Evolutionary conservation across 2,797 vertebrate genomes (phyloP).

Genomic region (Chelon labrosus): DNA sequence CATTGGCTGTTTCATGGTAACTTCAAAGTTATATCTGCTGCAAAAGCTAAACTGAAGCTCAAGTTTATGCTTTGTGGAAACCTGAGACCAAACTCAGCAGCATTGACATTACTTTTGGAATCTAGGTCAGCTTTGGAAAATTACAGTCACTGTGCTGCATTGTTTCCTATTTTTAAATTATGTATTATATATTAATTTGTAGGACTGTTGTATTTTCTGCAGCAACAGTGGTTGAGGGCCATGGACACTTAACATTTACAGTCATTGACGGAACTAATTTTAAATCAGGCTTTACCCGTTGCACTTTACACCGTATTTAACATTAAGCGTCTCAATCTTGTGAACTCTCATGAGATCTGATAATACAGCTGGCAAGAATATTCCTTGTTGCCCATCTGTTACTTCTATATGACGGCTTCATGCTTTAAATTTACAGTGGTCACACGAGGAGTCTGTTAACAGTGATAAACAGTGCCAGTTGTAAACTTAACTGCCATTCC

Average conservation of each 20-base stretch:
- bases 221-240: background rate
- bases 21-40: no score
- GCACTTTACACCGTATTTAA: no score
- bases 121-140: background rate
- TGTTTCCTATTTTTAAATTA: background rate
- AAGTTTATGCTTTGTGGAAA: background rate
- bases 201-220: background rate
- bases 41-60: background rate
- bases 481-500: background rate
- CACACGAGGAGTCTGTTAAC: conserved; percentile 13
- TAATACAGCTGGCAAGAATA: no score
- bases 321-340: no score
- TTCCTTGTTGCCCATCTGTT: conserved; percentile 1
- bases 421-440: conserved; percentile 2
- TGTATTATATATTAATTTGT: no score
- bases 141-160: background rate
- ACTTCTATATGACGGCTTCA: background rate
- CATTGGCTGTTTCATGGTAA: no score
- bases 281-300: no score
- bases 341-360: no score
- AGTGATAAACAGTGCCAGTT: conserved; percentile 6
- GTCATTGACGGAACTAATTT: no score
- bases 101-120: background rate
- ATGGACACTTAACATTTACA: background rate
- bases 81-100: background rate